These are phyloP conservation scores for Diaperis boleti DNA, from an alignment of 2,888 invertebrate species.

Conservation along the genomic window DNA sequence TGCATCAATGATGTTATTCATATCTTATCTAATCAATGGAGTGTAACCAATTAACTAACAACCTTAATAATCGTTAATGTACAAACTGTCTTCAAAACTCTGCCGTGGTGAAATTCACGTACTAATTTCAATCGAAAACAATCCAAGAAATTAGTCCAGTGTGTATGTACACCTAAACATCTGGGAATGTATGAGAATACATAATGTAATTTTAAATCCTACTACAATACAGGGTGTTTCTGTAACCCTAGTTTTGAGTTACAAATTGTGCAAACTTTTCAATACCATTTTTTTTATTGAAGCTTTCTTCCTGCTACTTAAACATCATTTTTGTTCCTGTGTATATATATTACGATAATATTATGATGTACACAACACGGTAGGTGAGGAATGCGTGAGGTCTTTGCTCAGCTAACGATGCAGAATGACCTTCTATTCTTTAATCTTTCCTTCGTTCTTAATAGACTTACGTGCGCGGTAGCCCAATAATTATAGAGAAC, in stretches of 20 bases:
- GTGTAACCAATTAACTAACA: conserved; percentile 4
- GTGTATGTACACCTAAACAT: no score
- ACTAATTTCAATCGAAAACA: conserved; percentile 23
- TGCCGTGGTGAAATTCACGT: not conserved
- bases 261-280: no score
- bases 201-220: no score
- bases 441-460: conserved; percentile 30
- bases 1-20: not conserved
- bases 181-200: no score
- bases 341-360: conserved; percentile 30
- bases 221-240: no score
- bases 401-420: conserved; percentile 45
- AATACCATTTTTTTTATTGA: no score
- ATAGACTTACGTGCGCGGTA: conserved; percentile 39
- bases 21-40: not conserved
- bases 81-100: conserved; percentile 10
- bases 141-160: conserved; percentile 34
- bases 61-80: conserved; percentile 1
- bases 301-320: no score
- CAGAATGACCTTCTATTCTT: conserved; percentile 39
- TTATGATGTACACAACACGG: conserved; percentile 22
- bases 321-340: no score
- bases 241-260: no score
- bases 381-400: conserved; percentile 44
- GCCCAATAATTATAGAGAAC: conserved; percentile 38